phyloP scores from a whole-genome alignment of 1,140 invertebrate species.

The Papilio machaon region DNA sequence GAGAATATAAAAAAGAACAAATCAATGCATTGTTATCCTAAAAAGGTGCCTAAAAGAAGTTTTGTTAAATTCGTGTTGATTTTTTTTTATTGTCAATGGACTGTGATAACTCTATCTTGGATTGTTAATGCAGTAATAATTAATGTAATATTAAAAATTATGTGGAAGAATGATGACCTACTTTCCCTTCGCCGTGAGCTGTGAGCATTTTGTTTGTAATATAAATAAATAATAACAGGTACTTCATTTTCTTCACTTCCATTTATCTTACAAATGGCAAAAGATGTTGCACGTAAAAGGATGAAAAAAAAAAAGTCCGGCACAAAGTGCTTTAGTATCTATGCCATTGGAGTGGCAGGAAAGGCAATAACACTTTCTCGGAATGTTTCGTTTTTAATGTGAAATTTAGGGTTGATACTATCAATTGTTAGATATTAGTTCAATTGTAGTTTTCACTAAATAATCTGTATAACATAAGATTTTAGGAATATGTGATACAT shows the following conservation, averaged over 20 bases:
- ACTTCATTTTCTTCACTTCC: conserved; percentile 11
- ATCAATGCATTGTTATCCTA: background rate
- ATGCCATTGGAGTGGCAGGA: conserved; percentile 5
- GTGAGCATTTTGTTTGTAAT: background rate
- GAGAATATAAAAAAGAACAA: background rate
- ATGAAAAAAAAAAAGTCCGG: conserved; percentile 9
- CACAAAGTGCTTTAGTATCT: conserved; percentile 13
- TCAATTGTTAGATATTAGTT: background rate
- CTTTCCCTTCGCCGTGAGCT: background rate
- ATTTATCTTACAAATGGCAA: conserved; percentile 14
- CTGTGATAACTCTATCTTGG: background rate
- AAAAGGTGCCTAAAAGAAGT: background rate
- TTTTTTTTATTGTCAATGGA: background rate
- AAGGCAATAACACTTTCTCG: conserved; percentile 16
- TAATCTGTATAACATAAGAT: background rate
- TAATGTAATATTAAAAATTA: background rate
- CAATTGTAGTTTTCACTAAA: background rate
- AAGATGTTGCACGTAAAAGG: conserved; percentile 18
- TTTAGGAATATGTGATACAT: background rate
- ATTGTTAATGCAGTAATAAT: background rate
- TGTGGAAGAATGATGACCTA: background rate
- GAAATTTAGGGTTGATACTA: background rate
- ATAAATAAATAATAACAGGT: background rate
- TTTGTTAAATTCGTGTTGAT: background rate
- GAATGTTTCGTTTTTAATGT: conserved; percentile 13